Base-by-base conservation (phyloP, 92 coral and sea anemone species). In the Palythoa grandiflora region DNA sequence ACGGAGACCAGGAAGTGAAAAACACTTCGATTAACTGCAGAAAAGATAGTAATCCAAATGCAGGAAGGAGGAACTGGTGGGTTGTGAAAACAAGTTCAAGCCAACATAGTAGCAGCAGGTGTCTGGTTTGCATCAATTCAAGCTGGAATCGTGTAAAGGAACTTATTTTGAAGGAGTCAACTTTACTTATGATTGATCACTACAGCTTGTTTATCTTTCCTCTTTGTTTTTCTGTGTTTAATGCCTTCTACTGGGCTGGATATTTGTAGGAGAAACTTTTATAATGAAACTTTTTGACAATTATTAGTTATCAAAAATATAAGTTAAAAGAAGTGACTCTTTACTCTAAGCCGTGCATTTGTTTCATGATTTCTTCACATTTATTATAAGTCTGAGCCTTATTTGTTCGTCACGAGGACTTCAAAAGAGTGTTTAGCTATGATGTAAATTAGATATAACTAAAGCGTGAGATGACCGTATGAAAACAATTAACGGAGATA, bases 191-290 rank as follows among this genome's bases (percentile, higher is more conserved):
- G 11, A 88, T 94, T 20, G 96, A 94, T 47, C 88, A 89, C 59
- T 90, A 89, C 77, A 89, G 94, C 63, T 87, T 91, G n/a, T 89
- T 68, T 37, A 44, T 88, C 38, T 94, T 94, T 59, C 94, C 94
- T n/a, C 72, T 94, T 39, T 83, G 85, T 12, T 94, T 94, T 85
- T 83, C 91, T 0, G 15, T 94, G 54, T 94, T 78, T 71, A 94
- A 92, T 37, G 88, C 88, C 6, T 78, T 87, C 52, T 94, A 89
- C 53, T 94, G 93, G 93, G 13, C 39, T 2, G 86, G 86, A 47
- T 19, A 65, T 81, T n/a, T 81, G 60, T 81, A 61, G 37, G 8
- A 9, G 39, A 28, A 9, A 68, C 28, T 9, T 28, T 1, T 68
- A 5, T 3, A 68, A 28, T 36, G 16, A 7, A 35, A 21, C 8